phyloP scores from a whole-genome alignment of 2,113 vertebrate genomes.

The Chaetura pelagica region DNA sequence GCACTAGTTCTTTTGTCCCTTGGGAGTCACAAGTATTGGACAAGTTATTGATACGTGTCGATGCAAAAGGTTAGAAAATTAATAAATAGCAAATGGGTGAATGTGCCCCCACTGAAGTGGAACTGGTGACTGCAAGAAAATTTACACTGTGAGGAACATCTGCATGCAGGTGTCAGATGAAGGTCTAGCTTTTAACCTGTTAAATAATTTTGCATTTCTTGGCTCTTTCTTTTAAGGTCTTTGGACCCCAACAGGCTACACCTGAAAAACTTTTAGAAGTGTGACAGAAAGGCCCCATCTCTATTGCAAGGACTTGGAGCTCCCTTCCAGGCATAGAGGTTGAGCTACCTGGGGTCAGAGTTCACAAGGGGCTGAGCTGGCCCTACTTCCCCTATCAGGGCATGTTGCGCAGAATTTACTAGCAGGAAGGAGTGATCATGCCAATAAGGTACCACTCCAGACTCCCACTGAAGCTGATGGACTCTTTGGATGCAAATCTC shows the following conservation, averaged over 20 bases:
- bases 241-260: not conserved
- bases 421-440: not conserved
- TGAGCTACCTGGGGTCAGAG: not conserved
- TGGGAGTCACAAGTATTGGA: not conserved
- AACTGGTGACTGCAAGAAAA: not conserved
- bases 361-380: not conserved
- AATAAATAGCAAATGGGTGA: not conserved
- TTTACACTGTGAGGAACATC: not conserved
- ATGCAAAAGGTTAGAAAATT: not conserved
- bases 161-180: not conserved
- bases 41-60: not conserved
- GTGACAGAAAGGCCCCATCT: not conserved
- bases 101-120: not conserved
- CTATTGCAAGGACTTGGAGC: not conserved
- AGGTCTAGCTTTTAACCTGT: not conserved
- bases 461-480: not conserved
- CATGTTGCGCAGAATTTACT: not conserved
- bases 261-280: not conserved
- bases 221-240: not conserved
- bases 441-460: not conserved
- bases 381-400: not conserved
- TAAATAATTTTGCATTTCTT: not conserved
- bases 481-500: not conserved
- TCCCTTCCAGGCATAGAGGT: rapidly evolving
- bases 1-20: not conserved